Base-by-base conservation (phyloP, 1,140 invertebrate species). In the Diorhabda sublineata region DNA sequence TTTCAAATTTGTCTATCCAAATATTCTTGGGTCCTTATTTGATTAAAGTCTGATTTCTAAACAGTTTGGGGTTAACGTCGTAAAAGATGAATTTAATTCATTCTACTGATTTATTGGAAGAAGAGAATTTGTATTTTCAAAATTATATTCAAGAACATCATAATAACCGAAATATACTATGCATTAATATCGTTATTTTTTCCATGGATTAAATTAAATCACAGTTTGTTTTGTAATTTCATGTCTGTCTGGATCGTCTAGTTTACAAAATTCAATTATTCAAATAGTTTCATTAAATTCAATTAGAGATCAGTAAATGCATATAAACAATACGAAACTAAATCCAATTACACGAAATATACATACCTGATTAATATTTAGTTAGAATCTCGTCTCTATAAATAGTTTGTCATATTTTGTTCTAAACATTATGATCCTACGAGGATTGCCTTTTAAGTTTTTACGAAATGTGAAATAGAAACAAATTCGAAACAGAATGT, bases 271-370 rank as follows among this genome's bases (percentile, higher is more conserved):
- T 52, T 52, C n/a, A 52, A 52, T 52, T 52, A 52, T 52, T 52
- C 47, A 52, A 52, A 52, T 52, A 52, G 47, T 52, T 52, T 52
- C 47, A 52, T 52, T 52, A 52, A 52, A 52, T 52, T 52, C 47
- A 52, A 52, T 52, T 52, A 52, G 47, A 52, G 47, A 52, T 52
- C 47, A 8, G 47, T 52, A 52, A 52, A 52, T 52, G 6, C 47
- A 52, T 52, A 4, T 52, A 52, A 52, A 52, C 47, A 6, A 52
- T 52, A 52, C n/a, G 47, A 52, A 52, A 52, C 47, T 8, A 52
- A 52, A 8, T 52, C 47, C 6, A 52, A 8, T 52, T 8, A n/a
- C n/a, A 52, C 47, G 47, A 52, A 8, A 8, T n/a, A n/a, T 52
- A n/a, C 47, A 52, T 52, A 52, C 47, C 47, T 52, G n/a, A 8